These are phyloP conservation scores for Mantis religiosa DNA, from an alignment of 2,888 invertebrate species.

Conservation along the genomic window DNA sequence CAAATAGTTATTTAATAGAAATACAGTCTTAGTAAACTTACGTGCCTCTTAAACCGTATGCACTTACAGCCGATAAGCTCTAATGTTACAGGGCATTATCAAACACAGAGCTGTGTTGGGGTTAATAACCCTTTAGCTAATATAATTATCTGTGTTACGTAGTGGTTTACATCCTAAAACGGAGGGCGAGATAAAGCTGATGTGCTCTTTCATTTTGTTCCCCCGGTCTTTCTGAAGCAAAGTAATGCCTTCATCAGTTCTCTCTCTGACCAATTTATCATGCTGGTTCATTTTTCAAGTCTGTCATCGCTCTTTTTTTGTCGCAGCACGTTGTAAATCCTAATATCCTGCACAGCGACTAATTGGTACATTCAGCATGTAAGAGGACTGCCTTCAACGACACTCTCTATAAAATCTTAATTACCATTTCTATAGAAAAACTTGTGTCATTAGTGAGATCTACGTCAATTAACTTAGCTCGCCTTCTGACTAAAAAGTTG, in stretches of 20 bases:
- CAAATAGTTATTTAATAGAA: too few species aligned
- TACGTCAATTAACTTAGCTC: background rate
- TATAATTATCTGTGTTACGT: too few species aligned
- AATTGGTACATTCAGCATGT: background rate
- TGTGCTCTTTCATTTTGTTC: too few species aligned
- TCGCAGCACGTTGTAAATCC: background rate
- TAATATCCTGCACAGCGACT: background rate
- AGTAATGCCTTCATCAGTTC: background rate
- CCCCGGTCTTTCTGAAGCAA: background rate
- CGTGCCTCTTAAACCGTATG: too few species aligned
- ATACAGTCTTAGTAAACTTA: too few species aligned
- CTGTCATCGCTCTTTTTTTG: background rate
- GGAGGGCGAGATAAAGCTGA: too few species aligned
- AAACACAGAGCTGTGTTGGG: too few species aligned
- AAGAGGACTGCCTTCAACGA: background rate
- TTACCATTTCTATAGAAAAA: background rate
- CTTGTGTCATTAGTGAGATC: background rate
- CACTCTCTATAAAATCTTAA: background rate
- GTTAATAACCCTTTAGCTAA: too few species aligned
- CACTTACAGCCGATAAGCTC: too few species aligned
- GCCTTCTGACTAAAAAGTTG: background rate
- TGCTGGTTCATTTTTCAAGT: background rate
- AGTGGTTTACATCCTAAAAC: too few species aligned
- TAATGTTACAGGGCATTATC: too few species aligned
- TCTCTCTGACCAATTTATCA: background rate